These are phyloP conservation scores for Oryzias curvinotus DNA, from an alignment of 2,113 vertebrate species.

Conservation along the genomic window DNA sequence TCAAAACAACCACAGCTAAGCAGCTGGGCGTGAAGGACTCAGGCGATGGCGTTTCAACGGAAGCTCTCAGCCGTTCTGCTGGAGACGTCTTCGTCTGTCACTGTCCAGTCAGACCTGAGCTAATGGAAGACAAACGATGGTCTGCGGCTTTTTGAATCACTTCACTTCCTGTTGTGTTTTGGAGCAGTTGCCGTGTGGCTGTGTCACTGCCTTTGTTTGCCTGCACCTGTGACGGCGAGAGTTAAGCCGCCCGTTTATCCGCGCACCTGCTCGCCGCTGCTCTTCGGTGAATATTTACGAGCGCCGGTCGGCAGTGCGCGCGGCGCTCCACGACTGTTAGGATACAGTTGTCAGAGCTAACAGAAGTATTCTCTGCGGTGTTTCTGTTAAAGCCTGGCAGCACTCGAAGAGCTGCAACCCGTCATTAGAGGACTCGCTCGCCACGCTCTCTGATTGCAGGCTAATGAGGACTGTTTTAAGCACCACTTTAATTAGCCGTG, in stretches of 20 bases:
- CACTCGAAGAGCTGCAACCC: slow-evolving; percentile 42
- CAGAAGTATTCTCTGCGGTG: slow-evolving; percentile 68
- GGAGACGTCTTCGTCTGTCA: too few relatives aligned
- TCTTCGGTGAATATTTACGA: slow-evolving; percentile 79
- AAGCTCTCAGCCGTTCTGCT: too few relatives aligned
- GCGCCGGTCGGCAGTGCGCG: slow-evolving; percentile 59
- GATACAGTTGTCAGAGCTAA: slow-evolving; percentile 79
- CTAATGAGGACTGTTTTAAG: slow-evolving; percentile 80
- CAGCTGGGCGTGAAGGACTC: too few relatives aligned
- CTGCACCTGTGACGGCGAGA: slow-evolving; percentile 46
- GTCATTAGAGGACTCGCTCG: slow-evolving; percentile 66
- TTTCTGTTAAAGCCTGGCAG: slow-evolving; percentile 50
- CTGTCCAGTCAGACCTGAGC: too few relatives aligned
- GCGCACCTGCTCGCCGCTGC: slow-evolving; percentile 61
- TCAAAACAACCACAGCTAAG: too few relatives aligned
- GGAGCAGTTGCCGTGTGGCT: slow-evolving; percentile 1
- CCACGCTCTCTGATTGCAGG: slow-evolving; percentile 57
- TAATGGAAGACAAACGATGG: too few relatives aligned
- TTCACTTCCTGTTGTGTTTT: neutral
- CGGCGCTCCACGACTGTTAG: slow-evolving; percentile 71
- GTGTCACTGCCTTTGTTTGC: slow-evolving; percentile 44
- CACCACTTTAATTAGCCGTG: slow-evolving; percentile 79
- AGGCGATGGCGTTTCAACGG: too few relatives aligned
- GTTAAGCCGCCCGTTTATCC: slow-evolving; percentile 50
- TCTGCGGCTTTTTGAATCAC: neutral